phyloP scores from a whole-genome alignment of 2,113 vertebrate species.

The Dunckerocampus dactyliophorus region DNA sequence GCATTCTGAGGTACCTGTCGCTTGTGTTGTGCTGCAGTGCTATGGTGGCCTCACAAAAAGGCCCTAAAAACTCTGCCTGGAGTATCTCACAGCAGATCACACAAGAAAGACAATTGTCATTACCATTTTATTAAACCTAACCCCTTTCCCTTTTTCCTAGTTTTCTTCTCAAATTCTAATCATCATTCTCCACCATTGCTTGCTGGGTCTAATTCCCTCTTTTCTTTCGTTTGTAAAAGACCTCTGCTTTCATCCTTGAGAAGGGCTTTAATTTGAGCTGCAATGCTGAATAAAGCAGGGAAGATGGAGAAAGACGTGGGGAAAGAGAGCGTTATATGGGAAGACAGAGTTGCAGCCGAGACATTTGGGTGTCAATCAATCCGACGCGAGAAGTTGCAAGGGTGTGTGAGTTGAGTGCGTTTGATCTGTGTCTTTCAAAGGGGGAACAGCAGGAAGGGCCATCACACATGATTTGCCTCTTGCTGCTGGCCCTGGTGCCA shows the following conservation, averaged over 20 bases:
- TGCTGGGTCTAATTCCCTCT: constrained; percentile 60
- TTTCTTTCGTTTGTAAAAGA: constrained; percentile 68
- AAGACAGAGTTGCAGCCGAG: constrained; percentile 48
- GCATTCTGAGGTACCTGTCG: constrained; percentile 42
- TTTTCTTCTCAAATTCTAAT: constrained; percentile 53
- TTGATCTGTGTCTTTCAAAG: constrained; percentile 81
- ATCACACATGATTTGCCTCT: constrained; percentile 78
- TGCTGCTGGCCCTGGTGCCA: constrained; percentile 67
- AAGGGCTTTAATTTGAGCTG: constrained; percentile 76
- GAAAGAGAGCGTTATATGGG: constrained; percentile 42
- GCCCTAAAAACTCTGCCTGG: constrained; percentile 25
- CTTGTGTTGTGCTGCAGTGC: constrained; percentile 16
- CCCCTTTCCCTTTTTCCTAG: constrained; percentile 32
- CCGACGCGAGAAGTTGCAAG: constrained; percentile 58
- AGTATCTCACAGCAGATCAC: constrained; percentile 44
- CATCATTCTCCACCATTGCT: constrained; percentile 68
- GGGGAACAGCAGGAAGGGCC: constrained; percentile 69
- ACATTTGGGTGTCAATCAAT: constrained; percentile 83
- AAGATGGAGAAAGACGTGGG: constrained; percentile 28
- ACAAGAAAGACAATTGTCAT: constrained; percentile 62
- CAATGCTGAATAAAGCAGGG: constrained; percentile 65
- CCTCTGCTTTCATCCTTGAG: constrained; percentile 76
- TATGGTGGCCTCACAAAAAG: constrained; percentile 36
- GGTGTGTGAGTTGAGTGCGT: constrained; percentile 63
- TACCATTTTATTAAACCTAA: constrained; percentile 64